A percentile compares a stretch with the other conserved stretches of the same genome.
These are phyloP conservation scores for Laticauda colubrina DNA, from an alignment of 2,113 vertebrate species.

Conservation along the genomic window DNA sequence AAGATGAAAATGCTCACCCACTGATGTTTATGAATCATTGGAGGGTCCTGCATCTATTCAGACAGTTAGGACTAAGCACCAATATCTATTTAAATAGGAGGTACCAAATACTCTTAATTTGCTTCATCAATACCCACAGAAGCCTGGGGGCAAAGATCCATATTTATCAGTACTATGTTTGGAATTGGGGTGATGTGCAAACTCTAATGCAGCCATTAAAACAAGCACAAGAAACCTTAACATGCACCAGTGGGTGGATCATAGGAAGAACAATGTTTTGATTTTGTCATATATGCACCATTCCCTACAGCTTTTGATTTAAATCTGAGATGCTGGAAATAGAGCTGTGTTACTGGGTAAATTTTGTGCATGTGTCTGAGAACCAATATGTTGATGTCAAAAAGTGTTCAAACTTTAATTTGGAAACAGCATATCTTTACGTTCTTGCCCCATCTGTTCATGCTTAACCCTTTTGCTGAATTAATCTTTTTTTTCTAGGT, in stretches of 20 bases:
- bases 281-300: neutral
- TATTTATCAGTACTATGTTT: neutral
- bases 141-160: neutral
- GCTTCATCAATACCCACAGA: neutral
- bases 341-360: neutral
- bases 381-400: neutral
- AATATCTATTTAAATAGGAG: neutral
- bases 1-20: neutral
- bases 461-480: neutral
- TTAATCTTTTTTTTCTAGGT: neutral
- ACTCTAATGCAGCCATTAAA: neutral
- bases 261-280: neutral
- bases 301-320: neutral
- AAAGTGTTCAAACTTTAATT: neutral
- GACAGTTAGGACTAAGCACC: neutral
- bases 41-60: neutral
- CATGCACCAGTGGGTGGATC: neutral
- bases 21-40: neutral
- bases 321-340: neutral
- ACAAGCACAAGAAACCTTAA: neutral
- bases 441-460: neutral
- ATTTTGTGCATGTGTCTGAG: neutral
- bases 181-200: neutral
- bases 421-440: neutral
- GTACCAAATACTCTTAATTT: neutral